Base-by-base conservation (phyloP, 2,888 invertebrate species). In the Trileptium ribeirensis region DNA sequence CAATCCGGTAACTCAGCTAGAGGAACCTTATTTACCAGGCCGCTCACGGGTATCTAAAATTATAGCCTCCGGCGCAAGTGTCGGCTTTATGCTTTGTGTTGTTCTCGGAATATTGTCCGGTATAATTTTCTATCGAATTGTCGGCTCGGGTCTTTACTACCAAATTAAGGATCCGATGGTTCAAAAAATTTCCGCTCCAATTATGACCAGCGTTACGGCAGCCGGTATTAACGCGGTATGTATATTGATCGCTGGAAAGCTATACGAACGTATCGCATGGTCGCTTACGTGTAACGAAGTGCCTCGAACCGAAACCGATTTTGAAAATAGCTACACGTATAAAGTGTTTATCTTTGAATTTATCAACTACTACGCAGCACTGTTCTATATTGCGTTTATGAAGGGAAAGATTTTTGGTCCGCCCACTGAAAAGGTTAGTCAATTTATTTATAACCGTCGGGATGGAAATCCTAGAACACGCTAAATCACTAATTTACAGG, bases 311-410 rank as follows among this genome's bases (percentile, higher is more conserved):
- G 95, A 96, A 90, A 94, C 94, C 0, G 95, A 96, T 89, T 96
- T 95, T 88, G 96, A 97, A 88, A 95, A 96, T 89, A 95, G 95
- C 0, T 90, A 96, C 79, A 96, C 96, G 0, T 91, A 96, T 67
- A 97, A 97, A 90, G 94, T 95, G 87, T 93, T 94, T 85, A 92
- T 92, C 86, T 91, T 97, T 24, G 95, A 97, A 90, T 96, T 97
- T 90, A 94, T 96, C 78, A 97, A 97, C 89, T 96, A 95, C 89
- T 97, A 96, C 90, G 94, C 95, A n/a, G 95, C 96, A 1, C 95
- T 97, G 88, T 94, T 97, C 90, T 97, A 97, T 89, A 95, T 97
- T 85, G 97, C 97, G 0, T 97, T 97, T 89, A 96, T 97, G 29
- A 79, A 82, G n/a, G 79, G 75, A 1, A 36, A 29, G 36, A 75